phyloP scores from a whole-genome alignment of 2,113 vertebrate species.

The Laticauda colubrina region DNA sequence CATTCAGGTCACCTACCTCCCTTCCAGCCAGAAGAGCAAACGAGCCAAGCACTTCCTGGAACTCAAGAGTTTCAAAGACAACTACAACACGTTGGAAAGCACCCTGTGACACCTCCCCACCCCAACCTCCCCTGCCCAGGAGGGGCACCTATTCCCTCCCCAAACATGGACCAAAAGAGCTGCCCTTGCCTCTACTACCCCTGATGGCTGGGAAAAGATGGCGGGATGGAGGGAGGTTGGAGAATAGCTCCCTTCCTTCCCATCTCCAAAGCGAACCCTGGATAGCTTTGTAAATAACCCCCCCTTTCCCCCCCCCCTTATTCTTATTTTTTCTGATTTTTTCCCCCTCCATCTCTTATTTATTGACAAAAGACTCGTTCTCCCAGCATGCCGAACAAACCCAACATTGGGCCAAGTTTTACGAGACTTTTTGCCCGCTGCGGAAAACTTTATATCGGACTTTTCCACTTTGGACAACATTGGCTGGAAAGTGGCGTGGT shows the following conservation, averaged over 20 bases:
- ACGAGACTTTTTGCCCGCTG: neutral
- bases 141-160: no score
- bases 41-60: constrained; percentile 92
- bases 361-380: neutral
- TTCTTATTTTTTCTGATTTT: neutral
- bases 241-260: rapidly evolving
- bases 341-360: neutral
- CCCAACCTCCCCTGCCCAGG: no score
- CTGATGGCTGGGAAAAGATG: neutral
- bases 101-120: constrained; percentile 73
- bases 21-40: constrained; percentile 88
- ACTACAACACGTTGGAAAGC: constrained; percentile 95
- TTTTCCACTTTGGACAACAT: neutral
- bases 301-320: rapidly evolving
- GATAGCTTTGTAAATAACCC: neutral
- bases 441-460: neutral
- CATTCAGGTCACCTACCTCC: constrained; percentile 91
- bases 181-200: no score
- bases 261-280: neutral
- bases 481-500: rapidly evolving
- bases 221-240: neutral
- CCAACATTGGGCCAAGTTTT: no score
- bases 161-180: neutral
- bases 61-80: constrained; percentile 97
- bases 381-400: no score